Evolutionary conservation across 2,113 vertebrate genomes (phyloP), one percentile per base, ranked within the genome.

Genomic region (Tretioscincus oriximinensis): DNA sequence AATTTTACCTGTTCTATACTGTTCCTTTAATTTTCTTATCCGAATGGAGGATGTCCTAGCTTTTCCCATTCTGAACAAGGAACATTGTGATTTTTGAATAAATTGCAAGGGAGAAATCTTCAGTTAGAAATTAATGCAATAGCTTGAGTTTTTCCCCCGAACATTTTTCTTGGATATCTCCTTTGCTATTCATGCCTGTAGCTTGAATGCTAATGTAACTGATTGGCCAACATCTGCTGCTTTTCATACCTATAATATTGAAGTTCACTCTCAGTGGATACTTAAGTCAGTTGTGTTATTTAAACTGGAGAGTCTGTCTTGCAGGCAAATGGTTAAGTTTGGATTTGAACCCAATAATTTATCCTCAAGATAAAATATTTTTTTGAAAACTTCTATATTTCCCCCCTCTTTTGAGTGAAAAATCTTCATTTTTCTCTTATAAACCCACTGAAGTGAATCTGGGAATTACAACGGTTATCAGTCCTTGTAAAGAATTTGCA

Each of bases 141-240:
- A 49, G 47, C 21, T 69, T 41, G 35, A 49, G 58, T 20, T 45
- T 35, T 76, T 75, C 10, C 47, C 22, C 73, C 18, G 28, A 54
- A 61, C 2, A n/a, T 26, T 81, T 81, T 41, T 61, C 49, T 76
- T 41, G 69, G 69, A 22, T 47, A 81, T 60, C 73, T 68, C 31
- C 61, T 80, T 76, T 68, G 24, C 21, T 26, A 81, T 29, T 76
- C 73, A 76, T 41, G 73, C 26, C 73, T 81, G 64, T 69, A 68
- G 73, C n/a, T 18, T 76, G 73, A 81, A 67, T 67, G 64, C 51
- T 81, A 67, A 74, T 74, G 67, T 28, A 31, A 22, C 45, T 7
- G n/a, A 67, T 67, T 26, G 5, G 60, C 60, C 67, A 58, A 67
- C 77, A 67, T 66, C 63, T 68, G 72, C 26, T 51, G 60, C 16